These are phyloP conservation scores for Parnassius mnemosyne DNA, from an alignment of 2,888 invertebrate species.

Conservation along the genomic window DNA sequence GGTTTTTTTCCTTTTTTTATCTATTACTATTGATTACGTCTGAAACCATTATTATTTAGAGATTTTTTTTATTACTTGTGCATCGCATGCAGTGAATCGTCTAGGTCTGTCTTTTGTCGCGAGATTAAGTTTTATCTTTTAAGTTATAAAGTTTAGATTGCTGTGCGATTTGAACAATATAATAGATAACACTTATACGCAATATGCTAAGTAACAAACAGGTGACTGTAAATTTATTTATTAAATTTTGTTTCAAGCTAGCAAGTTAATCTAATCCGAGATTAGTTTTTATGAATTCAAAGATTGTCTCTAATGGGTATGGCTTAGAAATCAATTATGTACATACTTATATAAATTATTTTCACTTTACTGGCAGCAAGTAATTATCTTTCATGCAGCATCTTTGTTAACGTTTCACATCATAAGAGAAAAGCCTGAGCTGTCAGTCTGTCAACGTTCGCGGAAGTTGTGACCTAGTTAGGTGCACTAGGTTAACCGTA, in stretches of 20 bases:
- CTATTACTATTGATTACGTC: constrained; percentile 5
- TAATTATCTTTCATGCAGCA: not conserved
- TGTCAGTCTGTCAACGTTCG: constrained; percentile 17
- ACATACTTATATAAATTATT: not conserved
- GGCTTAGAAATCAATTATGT: no score
- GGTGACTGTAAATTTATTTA: no score
- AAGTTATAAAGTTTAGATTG: not conserved
- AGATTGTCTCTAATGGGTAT: no score
- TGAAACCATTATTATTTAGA: not conserved
- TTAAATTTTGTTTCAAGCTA: no score
- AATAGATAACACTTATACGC: no score
- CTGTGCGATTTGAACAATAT: no score
- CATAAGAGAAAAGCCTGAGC: constrained; percentile 12
- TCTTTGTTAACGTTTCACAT: constrained; percentile 11
- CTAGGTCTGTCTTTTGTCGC: no score
- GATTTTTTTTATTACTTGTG: constrained; percentile 3
- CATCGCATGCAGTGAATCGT: constrained; percentile 2
- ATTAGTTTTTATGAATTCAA: no score
- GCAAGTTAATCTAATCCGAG: no score
- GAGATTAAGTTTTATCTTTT: not conserved
- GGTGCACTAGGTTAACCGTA: constrained; percentile 9
- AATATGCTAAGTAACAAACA: no score
- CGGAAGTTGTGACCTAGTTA: constrained; percentile 21
- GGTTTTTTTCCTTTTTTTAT: constrained; percentile 4
- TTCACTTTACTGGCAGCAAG: not conserved